Evolutionary conservation across 2,888 invertebrate species (phyloP).

Genomic region (Thecophora atra): DNA sequence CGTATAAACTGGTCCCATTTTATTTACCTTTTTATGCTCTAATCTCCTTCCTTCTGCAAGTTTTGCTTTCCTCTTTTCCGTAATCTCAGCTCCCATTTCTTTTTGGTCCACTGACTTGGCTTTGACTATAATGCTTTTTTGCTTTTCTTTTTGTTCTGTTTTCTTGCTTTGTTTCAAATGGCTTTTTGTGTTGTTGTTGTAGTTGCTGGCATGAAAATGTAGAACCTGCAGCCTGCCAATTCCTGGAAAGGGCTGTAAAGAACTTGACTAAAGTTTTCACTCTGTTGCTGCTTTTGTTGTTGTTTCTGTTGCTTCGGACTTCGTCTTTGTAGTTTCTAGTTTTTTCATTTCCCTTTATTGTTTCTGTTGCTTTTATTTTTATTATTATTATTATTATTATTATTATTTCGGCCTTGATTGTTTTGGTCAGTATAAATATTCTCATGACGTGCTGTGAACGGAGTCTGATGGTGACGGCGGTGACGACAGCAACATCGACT

Average conservation of each 20-base stretch:
- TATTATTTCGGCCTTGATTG: slow-evolving; percentile 4
- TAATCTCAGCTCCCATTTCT: not conserved
- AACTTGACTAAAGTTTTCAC: slow-evolving; percentile 36
- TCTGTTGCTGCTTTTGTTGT: slow-evolving; percentile 28
- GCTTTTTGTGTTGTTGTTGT: slow-evolving; percentile 6
- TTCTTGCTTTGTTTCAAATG: not conserved
- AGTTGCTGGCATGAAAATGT: slow-evolving; percentile 33
- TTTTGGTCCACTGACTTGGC: not conserved
- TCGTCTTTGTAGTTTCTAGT: not conserved
- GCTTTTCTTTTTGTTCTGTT: no score
- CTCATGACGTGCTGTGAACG: slow-evolving; percentile 29
- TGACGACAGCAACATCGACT: not conserved
- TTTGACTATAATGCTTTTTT: slow-evolving; percentile 1
- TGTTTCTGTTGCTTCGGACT: not conserved
- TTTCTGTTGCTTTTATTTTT: no score
- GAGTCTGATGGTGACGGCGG: slow-evolving; percentile 9
- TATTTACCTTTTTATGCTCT: slow-evolving; percentile 15
- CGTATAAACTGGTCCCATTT: slow-evolving; percentile 20
- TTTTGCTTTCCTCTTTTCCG: not conserved
- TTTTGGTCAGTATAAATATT: slow-evolving; percentile 26
- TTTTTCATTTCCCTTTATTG: slow-evolving; percentile 1
- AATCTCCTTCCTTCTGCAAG: not conserved
- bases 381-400: no score
- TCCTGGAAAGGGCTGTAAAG: slow-evolving; percentile 44
- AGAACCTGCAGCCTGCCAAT: slow-evolving; percentile 39